phyloP scores from a whole-genome alignment of 1,140 invertebrate species.

The Zaprionus davidi region DNA sequence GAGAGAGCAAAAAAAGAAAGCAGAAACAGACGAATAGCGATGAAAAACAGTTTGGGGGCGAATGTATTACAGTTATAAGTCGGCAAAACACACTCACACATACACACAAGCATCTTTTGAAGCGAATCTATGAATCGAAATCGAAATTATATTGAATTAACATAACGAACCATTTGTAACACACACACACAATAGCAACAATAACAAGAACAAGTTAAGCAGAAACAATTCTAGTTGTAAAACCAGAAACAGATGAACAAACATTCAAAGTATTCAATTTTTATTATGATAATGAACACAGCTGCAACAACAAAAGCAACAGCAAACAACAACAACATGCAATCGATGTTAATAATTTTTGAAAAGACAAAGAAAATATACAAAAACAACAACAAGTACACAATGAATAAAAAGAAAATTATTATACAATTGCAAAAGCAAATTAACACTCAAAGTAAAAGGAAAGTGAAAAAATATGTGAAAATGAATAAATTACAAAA shows the following conservation, averaged over 20 bases:
- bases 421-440: constrained; percentile 80
- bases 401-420: constrained; percentile 50
- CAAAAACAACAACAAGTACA: constrained; percentile 51
- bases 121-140: constrained; percentile 46
- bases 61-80: constrained; percentile 54
- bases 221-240: constrained; percentile 62
- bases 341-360: constrained; percentile 80
- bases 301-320: constrained; percentile 66
- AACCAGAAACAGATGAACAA: constrained; percentile 43
- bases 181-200: constrained; percentile 32
- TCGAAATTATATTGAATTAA: constrained; percentile 20
- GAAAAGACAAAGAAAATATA: constrained; percentile 48
- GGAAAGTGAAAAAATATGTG: constrained; percentile 77
- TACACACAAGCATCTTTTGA: constrained; percentile 5
- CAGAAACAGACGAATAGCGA: constrained; percentile 23
- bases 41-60: constrained; percentile 9
- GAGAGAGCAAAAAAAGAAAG: constrained; percentile 35
- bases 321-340: constrained; percentile 56
- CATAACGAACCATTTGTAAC: constrained; percentile 32
- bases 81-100: constrained; percentile 21
- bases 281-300: constrained; percentile 78
- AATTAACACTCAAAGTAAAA: constrained; percentile 75
- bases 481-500: constrained; percentile 81
- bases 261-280: constrained; percentile 68
- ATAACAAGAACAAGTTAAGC: constrained; percentile 58